phyloP scores from a whole-genome alignment of 2,797 vertebrate species.

The Lithobates sylvaticus region DNA sequence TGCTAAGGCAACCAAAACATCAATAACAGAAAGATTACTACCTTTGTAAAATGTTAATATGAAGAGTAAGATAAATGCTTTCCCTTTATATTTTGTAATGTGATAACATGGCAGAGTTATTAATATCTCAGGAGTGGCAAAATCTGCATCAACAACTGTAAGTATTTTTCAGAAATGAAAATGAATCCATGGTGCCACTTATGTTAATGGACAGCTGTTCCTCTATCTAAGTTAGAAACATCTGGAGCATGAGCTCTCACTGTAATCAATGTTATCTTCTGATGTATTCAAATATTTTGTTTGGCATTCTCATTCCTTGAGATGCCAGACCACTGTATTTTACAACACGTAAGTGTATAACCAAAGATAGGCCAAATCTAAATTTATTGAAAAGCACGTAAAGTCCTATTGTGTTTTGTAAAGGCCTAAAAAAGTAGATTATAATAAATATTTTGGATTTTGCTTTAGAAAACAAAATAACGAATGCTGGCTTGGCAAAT shows the following conservation, averaged over 20 bases:
- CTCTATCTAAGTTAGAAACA: conserved; percentile 27
- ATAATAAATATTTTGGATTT: not conserved
- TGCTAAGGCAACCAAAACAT: conserved; percentile 66
- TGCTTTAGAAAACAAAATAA: not conserved
- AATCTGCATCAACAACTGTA: not conserved
- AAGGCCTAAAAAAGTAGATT: not conserved
- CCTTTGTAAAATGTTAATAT: not conserved
- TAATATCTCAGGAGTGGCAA: not conserved
- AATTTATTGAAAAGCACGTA: conserved; percentile 43
- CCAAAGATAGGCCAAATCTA: conserved; percentile 12
- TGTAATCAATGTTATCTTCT: conserved; percentile 29
- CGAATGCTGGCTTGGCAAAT: not conserved
- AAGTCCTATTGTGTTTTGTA: conserved; percentile 1
- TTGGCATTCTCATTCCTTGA: conserved; percentile 46
- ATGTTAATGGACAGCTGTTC: conserved; percentile 22
- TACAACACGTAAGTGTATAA: not conserved
- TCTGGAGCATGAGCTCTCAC: conserved; percentile 30
- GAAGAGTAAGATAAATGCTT: not conserved
- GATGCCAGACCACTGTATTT: conserved; percentile 32
- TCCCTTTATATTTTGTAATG: not conserved
- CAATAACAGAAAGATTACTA: not conserved
- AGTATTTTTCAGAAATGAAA: conserved; percentile 21
- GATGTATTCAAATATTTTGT: conserved; percentile 42
- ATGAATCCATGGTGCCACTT: conserved; percentile 4
- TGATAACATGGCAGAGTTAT: not conserved